phyloP scores from a whole-genome alignment of 2,113 vertebrate genomes.

The Amblyornis subalaris region DNA sequence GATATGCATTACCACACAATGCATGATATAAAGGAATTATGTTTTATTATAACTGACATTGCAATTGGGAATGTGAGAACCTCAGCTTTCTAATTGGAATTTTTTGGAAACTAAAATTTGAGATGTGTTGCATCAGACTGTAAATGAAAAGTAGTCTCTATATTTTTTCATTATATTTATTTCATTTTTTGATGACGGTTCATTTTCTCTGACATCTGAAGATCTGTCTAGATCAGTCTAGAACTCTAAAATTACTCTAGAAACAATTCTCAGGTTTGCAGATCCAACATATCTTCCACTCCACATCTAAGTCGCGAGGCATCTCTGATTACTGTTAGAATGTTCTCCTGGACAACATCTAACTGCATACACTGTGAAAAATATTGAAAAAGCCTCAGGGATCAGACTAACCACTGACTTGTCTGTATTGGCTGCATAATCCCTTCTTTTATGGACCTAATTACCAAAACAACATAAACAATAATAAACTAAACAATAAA shows the following conservation, averaged over 20 bases:
- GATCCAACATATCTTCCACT: background rate
- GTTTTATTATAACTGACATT: background rate
- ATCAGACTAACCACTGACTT: background rate
- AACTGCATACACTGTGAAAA: background rate
- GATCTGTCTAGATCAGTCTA: background rate
- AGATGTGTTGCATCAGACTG: background rate
- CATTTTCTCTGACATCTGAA: background rate
- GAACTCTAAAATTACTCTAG: background rate
- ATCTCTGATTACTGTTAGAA: background rate
- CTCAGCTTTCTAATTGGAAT: background rate
- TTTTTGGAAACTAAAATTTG: background rate
- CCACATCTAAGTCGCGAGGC: background rate
- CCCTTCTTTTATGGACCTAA: background rate
- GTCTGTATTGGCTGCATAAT: background rate
- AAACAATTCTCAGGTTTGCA: background rate
- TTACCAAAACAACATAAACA: background rate
- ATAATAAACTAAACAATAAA: background rate
- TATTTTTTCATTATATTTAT: background rate
- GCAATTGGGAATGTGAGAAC: background rate
- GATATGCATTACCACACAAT: background rate
- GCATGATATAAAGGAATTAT: background rate
- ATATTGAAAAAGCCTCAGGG: background rate
- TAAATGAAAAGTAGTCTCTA: background rate
- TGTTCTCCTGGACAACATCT: background rate
- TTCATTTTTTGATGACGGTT: background rate